A percentile compares a stretch with the other conserved stretches of the same genome.
Conservation (phyloP, 2,113 vertebrate species). For the Cathartes aura region DNA sequence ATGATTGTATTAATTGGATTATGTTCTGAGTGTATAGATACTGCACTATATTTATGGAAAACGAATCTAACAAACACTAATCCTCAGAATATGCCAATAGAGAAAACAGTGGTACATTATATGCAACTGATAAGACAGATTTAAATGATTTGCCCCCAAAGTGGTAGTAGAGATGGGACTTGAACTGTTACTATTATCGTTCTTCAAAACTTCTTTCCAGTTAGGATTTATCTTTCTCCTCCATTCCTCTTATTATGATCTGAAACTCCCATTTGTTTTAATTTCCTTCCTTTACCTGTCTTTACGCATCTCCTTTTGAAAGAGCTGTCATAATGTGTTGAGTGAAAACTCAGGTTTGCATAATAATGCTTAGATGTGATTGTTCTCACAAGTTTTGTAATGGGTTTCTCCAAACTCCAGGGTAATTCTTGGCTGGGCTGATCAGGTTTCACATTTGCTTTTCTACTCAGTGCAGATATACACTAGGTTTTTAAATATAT, state of each 20-base stretch:
- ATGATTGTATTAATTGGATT: slow-evolving; percentile 28
- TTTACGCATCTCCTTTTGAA: neutral
- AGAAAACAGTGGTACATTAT: neutral
- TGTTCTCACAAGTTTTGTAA: neutral
- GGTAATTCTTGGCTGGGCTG: neutral
- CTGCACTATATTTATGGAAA: neutral
- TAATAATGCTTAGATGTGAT: neutral
- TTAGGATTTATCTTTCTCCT: neutral
- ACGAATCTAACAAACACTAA: neutral
- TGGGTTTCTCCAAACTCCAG: neutral
- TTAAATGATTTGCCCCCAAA: neutral
- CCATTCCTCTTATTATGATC: neutral
- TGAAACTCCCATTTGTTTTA: neutral
- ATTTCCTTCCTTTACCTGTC: neutral
- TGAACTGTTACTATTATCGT: neutral
- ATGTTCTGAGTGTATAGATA: neutral
- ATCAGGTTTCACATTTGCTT: neutral
- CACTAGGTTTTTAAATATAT: neutral
- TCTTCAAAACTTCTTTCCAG: neutral
- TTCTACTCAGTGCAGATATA: neutral
- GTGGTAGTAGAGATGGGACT: neutral
- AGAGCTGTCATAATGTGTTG: neutral
- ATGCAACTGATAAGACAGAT: neutral
- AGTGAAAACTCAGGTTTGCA: neutral
- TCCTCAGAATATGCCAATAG: neutral